These are phyloP conservation scores for Halichondria panicea DNA, from an alignment of 37 sponge, comb jelly and placozoan species.

Conservation along the genomic window DNA sequence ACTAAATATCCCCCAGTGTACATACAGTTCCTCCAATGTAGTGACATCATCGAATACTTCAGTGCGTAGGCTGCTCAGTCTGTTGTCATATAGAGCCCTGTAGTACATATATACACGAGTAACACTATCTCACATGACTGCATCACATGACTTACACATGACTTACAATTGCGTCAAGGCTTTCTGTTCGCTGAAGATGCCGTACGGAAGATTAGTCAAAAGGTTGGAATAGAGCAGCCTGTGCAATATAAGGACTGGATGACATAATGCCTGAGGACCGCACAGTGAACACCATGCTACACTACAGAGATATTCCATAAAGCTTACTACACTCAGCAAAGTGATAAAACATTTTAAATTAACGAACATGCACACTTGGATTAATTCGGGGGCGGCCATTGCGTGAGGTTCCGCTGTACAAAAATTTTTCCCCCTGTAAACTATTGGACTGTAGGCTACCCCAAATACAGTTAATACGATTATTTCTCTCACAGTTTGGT, in stretches of 20 bases:
- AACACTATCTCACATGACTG: not conserved
- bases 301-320: too few species aligned
- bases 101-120: not conserved
- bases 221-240: slow-evolving; percentile 43
- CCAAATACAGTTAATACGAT: too few species aligned
- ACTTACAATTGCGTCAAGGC: slow-evolving; percentile 15
- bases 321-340: not conserved
- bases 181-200: slow-evolving; percentile 9
- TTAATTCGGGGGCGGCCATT: not conserved
- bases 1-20: not conserved
- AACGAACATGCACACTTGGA: too few species aligned
- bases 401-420: too few species aligned
- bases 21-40: slow-evolving; percentile 37
- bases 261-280: not conserved
- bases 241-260: not conserved
- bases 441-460: too few species aligned
- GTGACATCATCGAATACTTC: slow-evolving; percentile 26
- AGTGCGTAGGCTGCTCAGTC: slow-evolving; percentile 13
- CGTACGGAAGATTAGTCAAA: slow-evolving; percentile 12
- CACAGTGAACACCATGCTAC: not conserved
- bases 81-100: slow-evolving; percentile 53
- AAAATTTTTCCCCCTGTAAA: too few species aligned
- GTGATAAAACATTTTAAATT: not conserved
- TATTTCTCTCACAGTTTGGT: slow-evolving; percentile 43
- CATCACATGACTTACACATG: not conserved